Evolutionary conservation across 2,113 vertebrate genomes (phyloP).

Genomic region (Cavia aperea): DNA sequence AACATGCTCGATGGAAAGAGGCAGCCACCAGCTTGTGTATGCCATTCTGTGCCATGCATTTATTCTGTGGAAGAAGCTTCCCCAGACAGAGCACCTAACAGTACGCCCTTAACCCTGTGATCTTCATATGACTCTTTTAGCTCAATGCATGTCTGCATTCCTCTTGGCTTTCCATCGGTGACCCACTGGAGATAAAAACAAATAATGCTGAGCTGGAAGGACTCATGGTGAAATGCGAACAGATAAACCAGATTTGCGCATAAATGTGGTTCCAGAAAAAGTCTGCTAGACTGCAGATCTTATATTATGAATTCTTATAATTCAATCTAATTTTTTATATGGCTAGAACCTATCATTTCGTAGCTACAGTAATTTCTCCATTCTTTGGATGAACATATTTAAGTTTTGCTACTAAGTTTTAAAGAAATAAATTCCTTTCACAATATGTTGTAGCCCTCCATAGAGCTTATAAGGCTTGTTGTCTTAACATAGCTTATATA

Average conservation of each 20-base stretch:
- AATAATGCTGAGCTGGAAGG: too few relatives aligned
- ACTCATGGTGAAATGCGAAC: rapidly evolving
- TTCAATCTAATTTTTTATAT: not conserved
- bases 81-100: not conserved
- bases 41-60: not conserved
- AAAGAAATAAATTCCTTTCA: not conserved
- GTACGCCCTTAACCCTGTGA: not conserved
- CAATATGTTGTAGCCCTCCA: not conserved
- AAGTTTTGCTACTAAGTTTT: not conserved
- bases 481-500: not conserved
- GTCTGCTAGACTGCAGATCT: not conserved
- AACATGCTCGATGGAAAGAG: not conserved
- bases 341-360: not conserved
- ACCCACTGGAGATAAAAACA: not conserved
- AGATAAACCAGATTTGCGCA: too few relatives aligned
- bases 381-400: not conserved
- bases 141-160: not conserved
- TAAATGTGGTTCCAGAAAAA: not conserved
- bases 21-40: rapidly evolving
- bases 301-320: not conserved
- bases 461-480: not conserved
- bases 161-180: not conserved
- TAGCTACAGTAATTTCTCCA: not conserved
- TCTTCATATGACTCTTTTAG: rapidly evolving
- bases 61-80: not conserved